Evolutionary conservation across 2,888 invertebrate species (phyloP).

Genomic region (Rhogogaster chlorosoma): DNA sequence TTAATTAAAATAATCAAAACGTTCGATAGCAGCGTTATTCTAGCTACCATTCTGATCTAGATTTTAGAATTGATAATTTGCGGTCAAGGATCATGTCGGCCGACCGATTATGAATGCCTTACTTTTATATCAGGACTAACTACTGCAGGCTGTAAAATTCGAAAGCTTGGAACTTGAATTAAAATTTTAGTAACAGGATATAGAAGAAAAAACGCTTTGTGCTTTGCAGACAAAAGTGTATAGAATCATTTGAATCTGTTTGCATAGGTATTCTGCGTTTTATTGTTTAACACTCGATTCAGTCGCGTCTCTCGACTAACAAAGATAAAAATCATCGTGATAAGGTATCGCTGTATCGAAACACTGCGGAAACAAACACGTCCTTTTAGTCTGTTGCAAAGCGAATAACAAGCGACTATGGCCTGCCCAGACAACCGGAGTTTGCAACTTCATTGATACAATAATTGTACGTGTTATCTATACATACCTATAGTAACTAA

Average conservation of each 20-base stretch:
- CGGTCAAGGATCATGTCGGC: constrained; percentile 27
- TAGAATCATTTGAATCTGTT: background rate
- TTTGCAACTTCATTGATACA: background rate
- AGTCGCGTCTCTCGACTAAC: background rate
- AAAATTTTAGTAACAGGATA: background rate
- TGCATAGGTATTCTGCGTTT: background rate
- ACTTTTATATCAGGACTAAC: background rate
- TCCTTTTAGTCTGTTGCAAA: background rate
- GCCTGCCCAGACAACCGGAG: background rate
- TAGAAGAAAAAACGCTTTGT: background rate
- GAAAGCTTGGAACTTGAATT: background rate
- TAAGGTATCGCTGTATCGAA: constrained; percentile 12
- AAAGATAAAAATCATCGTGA: constrained; percentile 14
- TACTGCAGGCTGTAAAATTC: background rate
- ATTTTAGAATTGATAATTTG: constrained; percentile 23
- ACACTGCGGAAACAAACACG: background rate
- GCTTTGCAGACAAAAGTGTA: background rate
- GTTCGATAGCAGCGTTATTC: background rate
- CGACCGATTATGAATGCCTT: background rate
- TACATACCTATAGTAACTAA: background rate
- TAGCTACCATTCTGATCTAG: background rate
- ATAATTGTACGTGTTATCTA: background rate
- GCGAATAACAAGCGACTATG: background rate
- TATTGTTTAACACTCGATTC: background rate
- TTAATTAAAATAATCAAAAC: background rate